Evolutionary conservation across 2,888 invertebrate genomes (phyloP).

Genomic region (Melanargia galathea): DNA sequence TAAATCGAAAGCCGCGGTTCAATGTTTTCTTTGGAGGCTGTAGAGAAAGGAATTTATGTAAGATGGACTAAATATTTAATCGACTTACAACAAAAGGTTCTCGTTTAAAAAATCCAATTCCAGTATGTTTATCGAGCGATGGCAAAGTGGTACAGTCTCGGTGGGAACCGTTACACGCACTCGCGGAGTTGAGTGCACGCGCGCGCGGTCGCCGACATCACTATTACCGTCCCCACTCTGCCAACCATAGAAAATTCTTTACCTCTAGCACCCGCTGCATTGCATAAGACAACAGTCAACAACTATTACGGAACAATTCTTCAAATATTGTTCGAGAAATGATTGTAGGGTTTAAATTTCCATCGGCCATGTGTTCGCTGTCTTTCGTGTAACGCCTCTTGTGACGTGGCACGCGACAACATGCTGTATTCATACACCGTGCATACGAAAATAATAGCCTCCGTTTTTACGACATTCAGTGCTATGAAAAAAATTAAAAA

Average conservation of each 20-base stretch:
- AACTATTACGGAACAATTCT: constrained; percentile 31
- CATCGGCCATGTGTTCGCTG: constrained; percentile 35
- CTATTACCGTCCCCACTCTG: constrained; percentile 52
- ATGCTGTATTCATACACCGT: constrained; percentile 50
- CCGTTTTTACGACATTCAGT: constrained; percentile 47
- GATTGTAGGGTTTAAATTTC: constrained; percentile 29
- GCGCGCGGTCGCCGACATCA: constrained; percentile 76
- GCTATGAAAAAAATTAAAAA: constrained; percentile 63
- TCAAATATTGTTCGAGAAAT: constrained; percentile 22
- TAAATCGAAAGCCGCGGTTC: no score
- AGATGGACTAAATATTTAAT: neutral
- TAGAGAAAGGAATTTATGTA: neutral
- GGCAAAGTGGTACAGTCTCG: constrained; percentile 54
- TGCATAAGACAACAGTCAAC: constrained; percentile 29
- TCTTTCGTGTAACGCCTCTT: constrained; percentile 35
- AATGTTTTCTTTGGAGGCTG: neutral
- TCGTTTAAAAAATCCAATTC: constrained; percentile 22
- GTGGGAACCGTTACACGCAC: constrained; percentile 73
- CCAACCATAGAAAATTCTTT: constrained; percentile 36
- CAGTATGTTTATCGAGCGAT: constrained; percentile 39
- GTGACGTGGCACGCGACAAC: constrained; percentile 52
- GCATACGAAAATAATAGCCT: constrained; percentile 41
- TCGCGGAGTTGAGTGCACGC: constrained; percentile 76
- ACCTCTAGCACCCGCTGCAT: constrained; percentile 23
- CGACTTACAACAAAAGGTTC: no score